Evolutionary conservation across 1,140 invertebrate species (phyloP).

Genomic region (Cryptotermes secundus): DNA sequence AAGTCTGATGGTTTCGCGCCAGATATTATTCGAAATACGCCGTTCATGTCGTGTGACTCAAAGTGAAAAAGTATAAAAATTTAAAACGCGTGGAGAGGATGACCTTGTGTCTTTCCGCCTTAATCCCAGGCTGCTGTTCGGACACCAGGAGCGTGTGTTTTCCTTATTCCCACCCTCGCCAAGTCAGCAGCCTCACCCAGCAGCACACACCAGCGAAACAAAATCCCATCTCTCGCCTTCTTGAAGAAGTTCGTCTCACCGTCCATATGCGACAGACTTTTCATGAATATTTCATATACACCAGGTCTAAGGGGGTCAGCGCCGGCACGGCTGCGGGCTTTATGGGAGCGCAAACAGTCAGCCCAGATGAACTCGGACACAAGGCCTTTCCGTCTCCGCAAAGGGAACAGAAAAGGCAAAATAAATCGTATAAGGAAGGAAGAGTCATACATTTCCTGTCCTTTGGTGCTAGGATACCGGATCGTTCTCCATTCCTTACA

Average conservation of each 20-base stretch:
- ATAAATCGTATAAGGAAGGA: background rate
- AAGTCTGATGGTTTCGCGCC: no score
- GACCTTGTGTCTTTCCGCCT: no score
- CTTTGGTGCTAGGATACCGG: no score
- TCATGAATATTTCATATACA: conserved; percentile 32
- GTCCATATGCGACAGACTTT: conserved; percentile 20
- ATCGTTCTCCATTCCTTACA: no score
- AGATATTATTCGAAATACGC: no score
- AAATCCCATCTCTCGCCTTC: conserved; percentile 30
- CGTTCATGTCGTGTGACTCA: no score
- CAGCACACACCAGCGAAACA: background rate
- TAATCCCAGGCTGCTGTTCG: background rate
- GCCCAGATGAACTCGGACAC: background rate
- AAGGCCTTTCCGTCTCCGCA: background rate
- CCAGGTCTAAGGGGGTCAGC: background rate
- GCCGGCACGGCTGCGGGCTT: background rate
- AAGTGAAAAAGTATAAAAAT: no score
- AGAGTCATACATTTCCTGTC: background rate
- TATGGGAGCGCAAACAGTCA: background rate
- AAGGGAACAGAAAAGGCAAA: background rate
- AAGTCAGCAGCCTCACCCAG: background rate
- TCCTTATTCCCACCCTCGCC: background rate
- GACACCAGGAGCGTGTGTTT: background rate
- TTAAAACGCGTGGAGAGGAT: no score
- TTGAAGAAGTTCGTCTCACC: conserved; percentile 11